Conservation (phyloP, 2,113 vertebrate genomes). For the Equus quagga region DNA sequence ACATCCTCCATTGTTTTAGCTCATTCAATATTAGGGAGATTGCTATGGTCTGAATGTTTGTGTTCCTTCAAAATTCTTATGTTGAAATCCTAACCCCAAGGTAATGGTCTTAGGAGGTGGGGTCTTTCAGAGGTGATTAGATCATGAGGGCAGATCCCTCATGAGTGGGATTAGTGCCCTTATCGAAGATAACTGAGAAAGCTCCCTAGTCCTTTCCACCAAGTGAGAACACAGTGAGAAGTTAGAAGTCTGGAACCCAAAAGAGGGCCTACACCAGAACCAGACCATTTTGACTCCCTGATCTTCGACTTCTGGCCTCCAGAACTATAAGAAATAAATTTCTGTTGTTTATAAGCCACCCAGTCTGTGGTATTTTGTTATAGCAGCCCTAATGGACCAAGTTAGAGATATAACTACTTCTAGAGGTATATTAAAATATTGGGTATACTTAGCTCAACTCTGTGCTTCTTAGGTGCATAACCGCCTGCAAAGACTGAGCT, state of each 20-base stretch:
- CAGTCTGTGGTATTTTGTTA: neutral
- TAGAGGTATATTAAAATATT: neutral
- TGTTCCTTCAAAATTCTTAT: neutral
- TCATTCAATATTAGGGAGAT: neutral
- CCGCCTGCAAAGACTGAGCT: neutral
- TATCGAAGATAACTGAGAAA: neutral
- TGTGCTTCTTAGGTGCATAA: neutral
- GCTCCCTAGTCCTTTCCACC: too few species aligned
- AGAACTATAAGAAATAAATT: neutral
- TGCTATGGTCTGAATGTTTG: neutral
- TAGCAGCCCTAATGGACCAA: neutral
- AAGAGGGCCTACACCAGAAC: neutral
- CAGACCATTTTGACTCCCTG: neutral
- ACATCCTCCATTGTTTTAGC: neutral
- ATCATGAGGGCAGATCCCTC: too few species aligned
- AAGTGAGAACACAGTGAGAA: neutral
- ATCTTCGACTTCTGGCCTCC: neutral
- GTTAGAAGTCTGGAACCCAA: neutral
- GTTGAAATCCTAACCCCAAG: neutral
- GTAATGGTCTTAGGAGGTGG: neutral
- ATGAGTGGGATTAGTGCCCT: neutral
- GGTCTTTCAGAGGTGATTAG: neutral
- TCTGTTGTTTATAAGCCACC: neutral
- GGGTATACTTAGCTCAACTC: neutral
- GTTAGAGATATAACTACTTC: neutral